Conservation (phyloP, 2,797 vertebrate genomes). For the Peromyscus nudipes region DNA sequence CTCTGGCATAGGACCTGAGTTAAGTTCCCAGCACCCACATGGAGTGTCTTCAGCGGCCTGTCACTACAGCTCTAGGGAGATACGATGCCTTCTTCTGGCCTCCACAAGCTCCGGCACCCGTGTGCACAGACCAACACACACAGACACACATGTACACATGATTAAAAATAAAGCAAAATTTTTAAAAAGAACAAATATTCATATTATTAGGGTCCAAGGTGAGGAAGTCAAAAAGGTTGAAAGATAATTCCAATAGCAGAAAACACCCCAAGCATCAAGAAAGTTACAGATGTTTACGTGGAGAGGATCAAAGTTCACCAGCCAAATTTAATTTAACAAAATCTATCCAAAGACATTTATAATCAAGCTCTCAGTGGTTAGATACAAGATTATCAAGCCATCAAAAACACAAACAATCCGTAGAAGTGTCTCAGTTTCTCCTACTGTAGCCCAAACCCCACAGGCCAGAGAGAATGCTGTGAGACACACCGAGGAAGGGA, state of each 20-base stretch:
- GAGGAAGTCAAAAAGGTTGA: not conserved
- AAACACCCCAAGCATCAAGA: not conserved
- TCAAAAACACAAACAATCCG: not conserved
- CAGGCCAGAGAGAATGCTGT: not conserved
- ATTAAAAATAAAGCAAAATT: not conserved
- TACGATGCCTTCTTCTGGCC: not conserved
- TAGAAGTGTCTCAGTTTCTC: not conserved
- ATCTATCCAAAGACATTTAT: not conserved
- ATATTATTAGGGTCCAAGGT: not conserved
- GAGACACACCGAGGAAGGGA: not conserved
- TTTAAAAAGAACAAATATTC: not conserved
- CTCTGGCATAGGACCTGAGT: not conserved
- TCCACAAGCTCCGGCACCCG: too few species aligned
- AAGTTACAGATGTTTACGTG: too few species aligned
- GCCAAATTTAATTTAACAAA: not conserved
- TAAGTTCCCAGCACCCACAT: not conserved
- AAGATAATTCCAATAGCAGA: not conserved
- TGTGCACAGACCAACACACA: not conserved
- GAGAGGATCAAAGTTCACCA: not conserved
- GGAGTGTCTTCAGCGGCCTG: not conserved
- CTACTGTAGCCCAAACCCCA: not conserved
- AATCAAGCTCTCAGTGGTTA: not conserved
- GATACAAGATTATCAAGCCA: not conserved
- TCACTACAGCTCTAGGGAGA: not conserved
- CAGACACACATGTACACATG: not conserved